phyloP scores from a whole-genome alignment of 2,888 invertebrate genomes.

The Chydorus sphaericus region DNA sequence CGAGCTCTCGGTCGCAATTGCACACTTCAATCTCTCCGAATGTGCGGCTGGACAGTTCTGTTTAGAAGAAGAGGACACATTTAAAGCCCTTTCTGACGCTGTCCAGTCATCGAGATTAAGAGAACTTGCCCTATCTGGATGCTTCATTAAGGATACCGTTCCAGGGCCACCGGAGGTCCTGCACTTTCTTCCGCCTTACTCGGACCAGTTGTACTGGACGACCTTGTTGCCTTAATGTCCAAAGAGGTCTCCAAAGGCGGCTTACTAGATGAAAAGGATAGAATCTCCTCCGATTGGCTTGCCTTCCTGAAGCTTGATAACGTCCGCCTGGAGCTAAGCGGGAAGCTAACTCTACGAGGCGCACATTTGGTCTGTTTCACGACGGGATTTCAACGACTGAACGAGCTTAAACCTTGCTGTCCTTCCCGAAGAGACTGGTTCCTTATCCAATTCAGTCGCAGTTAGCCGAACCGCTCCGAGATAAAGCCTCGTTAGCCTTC shows the following conservation, averaged over 20 bases:
- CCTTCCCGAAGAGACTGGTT: slow-evolving; percentile 25
- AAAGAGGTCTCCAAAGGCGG: slow-evolving; percentile 16
- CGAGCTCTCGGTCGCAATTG: slow-evolving; percentile 34
- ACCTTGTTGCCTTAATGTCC: slow-evolving; percentile 34
- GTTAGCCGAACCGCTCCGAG: slow-evolving; percentile 29
- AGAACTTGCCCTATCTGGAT: slow-evolving; percentile 37
- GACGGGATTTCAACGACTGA: slow-evolving; percentile 34
- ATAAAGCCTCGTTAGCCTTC: slow-evolving; percentile 34
- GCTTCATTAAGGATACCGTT: slow-evolving; percentile 30
- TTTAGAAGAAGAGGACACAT: slow-evolving; percentile 30
- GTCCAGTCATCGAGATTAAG: slow-evolving; percentile 25
- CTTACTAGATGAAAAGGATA: not conserved
- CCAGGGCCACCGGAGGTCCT: slow-evolving; percentile 27
- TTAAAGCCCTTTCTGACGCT: slow-evolving; percentile 5
- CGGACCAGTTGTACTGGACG: slow-evolving; percentile 25
- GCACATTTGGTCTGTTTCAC: slow-evolving; percentile 35
- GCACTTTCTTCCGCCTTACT: slow-evolving; percentile 8
- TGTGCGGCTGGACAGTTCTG: slow-evolving; percentile 42
- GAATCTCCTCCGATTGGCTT: slow-evolving; percentile 5
- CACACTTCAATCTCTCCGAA: slow-evolving; percentile 35
- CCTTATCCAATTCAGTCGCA: not conserved
- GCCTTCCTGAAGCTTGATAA: slow-evolving; percentile 13
- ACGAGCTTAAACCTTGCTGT: too few species aligned
- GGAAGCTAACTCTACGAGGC: slow-evolving; percentile 33
- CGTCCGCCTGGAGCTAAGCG: slow-evolving; percentile 27